Base-by-base conservation (phyloP, 2,797 vertebrate genomes). In the Nasua narica region DNA sequence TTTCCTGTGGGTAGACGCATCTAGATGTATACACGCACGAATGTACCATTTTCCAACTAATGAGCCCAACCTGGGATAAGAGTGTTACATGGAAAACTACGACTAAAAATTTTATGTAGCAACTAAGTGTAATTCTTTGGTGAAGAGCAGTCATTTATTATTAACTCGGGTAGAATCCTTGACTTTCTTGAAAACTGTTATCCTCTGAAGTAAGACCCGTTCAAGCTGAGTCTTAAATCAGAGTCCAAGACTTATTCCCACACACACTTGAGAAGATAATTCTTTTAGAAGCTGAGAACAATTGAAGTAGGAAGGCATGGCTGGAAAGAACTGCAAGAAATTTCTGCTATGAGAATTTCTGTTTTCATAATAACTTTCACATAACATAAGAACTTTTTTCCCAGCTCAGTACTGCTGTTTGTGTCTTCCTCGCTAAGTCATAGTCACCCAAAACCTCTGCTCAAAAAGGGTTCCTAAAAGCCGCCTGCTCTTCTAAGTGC, bases 71-170 rank as follows among this genome's bases (percentile, higher is more conserved):
- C 25, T 25, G 40, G 11, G 29, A 37, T 86, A 97, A 93, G 43
- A 97, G 32, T 74, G 8, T 10, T 83, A 79, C 9, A 29, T 78
- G 23, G 32, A 43, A 4, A 87, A 84, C 25, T 84, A 54, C 1
- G 25, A 82, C 29, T 77, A 62, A 72, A 89, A 95, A 4, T 27
- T 90, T 74, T 90, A n/a, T 92, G 94, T 90, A 72, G 81, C 83
- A 91, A 19, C 32, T 40, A 90, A 72, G 2, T 62, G 8, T 56
- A 95, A 78, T 90, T 85, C n/a, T 56, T 86, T 88, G n/a, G 37
- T 87, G 19, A 97, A 92, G 54, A 97, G 54, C n/a, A 85, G 84
- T 58, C 35, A 86, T 60, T 96, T 92, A 23, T 97, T 90, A 19
- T 67, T 54, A 77, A 88, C 78, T 93, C 18, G 87, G 43, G 52